phyloP scores from a whole-genome alignment of 2,113 vertebrate species.

The Xiphorhynchus elegans region DNA sequence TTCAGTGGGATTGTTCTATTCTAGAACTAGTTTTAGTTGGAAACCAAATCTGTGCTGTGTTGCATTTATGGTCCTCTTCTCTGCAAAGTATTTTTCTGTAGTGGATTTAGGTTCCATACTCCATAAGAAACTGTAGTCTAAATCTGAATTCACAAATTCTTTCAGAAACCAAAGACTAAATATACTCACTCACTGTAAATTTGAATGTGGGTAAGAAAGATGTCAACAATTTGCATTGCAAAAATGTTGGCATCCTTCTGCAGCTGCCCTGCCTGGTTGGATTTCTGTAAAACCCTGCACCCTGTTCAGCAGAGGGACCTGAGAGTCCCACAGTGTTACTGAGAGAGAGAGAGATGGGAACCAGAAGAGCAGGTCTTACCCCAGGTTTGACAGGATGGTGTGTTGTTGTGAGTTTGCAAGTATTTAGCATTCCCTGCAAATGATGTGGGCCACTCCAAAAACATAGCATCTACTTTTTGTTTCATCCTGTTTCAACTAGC shows the following conservation, averaged over 20 bases:
- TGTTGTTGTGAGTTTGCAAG: background rate
- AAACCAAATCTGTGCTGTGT: background rate
- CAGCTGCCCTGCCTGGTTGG: background rate
- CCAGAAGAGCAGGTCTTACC: background rate
- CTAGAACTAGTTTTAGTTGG: background rate
- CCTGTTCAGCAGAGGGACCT: background rate
- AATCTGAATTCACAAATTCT: background rate
- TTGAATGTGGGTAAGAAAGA: background rate
- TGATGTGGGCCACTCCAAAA: background rate
- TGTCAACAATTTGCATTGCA: background rate
- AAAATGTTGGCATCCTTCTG: background rate
- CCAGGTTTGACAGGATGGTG: background rate
- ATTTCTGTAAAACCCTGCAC: background rate
- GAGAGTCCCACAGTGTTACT: fast-evolving
- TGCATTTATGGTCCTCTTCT: background rate
- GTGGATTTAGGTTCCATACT: background rate
- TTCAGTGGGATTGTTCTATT: background rate
- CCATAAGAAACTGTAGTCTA: background rate
- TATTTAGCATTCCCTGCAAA: background rate
- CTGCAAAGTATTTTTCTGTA: background rate
- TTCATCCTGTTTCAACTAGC: background rate
- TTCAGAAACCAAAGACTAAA: background rate
- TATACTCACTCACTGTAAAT: background rate
- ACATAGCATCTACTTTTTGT: background rate
- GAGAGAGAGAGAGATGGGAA: background rate